phyloP scores from a whole-genome alignment of 1,140 invertebrate genomes.

The Brachionus calyciflorus region DNA sequence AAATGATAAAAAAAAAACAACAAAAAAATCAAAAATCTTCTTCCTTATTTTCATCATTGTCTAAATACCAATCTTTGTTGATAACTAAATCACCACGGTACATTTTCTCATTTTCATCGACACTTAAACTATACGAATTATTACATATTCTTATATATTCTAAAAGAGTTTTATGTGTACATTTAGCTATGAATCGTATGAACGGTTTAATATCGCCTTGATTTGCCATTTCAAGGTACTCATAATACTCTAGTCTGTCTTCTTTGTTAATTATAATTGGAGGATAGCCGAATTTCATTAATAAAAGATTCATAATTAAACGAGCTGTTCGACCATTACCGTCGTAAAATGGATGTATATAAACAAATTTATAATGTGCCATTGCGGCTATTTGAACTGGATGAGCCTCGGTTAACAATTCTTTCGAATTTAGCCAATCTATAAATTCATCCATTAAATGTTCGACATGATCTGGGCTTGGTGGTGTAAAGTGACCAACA shows the following conservation, averaged over 20 bases:
- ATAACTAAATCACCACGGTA: conserved; percentile 2
- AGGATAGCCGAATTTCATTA: conserved; percentile 96
- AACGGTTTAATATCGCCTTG: conserved; percentile 69
- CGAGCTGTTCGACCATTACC: conserved; percentile 91
- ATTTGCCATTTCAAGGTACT: conserved; percentile 82
- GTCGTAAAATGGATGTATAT: conserved; percentile 73
- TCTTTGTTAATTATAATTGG: conserved; percentile 90
- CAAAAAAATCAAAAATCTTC: not conserved
- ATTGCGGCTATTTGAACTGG: conserved; percentile 77
- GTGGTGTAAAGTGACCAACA: conserved; percentile 85
- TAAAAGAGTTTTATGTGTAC: conserved; percentile 87
- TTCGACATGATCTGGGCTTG: conserved; percentile 74
- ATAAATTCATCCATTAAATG: conserved; percentile 81
- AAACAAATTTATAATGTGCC: conserved; percentile 91
- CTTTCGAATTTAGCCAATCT: conserved; percentile 80
- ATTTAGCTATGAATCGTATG: conserved; percentile 80
- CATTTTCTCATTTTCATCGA: conserved; percentile 19
- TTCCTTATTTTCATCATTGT: not conserved
- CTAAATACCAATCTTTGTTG: not conserved
- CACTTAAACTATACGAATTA: conserved; percentile 27
- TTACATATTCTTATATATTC: conserved; percentile 65
- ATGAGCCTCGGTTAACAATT: conserved; percentile 70
- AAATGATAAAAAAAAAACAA: too few species aligned
- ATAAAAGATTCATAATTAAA: conserved; percentile 88
- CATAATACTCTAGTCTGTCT: conserved; percentile 73